Evolutionary conservation across 92 coral and sea anemone species (phyloP).

Genomic region (Heliopora coerulea): DNA sequence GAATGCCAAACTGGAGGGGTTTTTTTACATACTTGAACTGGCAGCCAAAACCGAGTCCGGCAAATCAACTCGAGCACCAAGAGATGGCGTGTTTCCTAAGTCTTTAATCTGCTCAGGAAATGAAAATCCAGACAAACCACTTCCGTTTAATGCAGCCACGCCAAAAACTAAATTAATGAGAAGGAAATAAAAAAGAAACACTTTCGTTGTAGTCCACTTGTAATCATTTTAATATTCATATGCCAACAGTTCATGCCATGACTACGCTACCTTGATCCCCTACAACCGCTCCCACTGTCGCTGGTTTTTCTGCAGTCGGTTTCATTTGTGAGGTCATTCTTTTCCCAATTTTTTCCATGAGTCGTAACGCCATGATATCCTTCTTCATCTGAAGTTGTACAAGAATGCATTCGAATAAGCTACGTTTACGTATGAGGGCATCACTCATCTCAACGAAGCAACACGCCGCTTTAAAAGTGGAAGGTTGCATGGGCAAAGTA

Average conservation of each 20-base stretch:
- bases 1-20: no score
- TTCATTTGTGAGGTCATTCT: neutral
- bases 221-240: no score
- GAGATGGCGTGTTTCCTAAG: neutral
- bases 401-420: no score
- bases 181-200: neutral
- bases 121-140: neutral
- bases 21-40: constrained; percentile 9
- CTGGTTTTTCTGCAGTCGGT: constrained; percentile 7
- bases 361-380: neutral
- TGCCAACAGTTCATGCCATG: no score
- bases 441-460: no score
- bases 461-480: no score
- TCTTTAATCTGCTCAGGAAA: constrained; percentile 30
- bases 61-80: constrained; percentile 19
- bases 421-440: no score
- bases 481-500: no score
- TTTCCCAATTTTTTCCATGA: neutral
- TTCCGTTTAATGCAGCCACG: constrained; percentile 16
- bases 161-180: constrained; percentile 7
- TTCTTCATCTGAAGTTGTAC: neutral
- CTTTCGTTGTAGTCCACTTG: no score
- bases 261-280: constrained; percentile 10
- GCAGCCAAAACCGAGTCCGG: neutral
- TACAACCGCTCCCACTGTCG: constrained; percentile 6